These are phyloP conservation scores for Hippasteria phrygiana DNA, from an alignment of 53 echinoderm and acorn worm genomes.

Conservation along the genomic window DNA sequence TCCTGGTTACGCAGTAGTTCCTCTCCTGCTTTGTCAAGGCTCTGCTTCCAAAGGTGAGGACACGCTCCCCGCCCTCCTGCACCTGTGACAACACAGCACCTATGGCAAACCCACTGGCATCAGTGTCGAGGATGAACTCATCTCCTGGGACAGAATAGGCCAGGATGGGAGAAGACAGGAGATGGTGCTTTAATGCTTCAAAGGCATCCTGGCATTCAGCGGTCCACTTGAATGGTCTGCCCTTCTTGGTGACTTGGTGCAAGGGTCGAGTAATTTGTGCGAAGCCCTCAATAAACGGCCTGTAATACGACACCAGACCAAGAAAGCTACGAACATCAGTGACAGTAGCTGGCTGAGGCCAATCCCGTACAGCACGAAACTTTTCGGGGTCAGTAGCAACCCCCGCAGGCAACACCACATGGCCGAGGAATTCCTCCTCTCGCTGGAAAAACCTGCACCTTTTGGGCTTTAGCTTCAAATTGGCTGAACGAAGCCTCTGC, in stretches of 20 bases:
- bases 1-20: constrained; percentile 7
- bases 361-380: too few relatives aligned
- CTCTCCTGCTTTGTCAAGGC: constrained; percentile 1
- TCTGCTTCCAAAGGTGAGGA: neutral
- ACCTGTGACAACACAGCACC: constrained; percentile 11
- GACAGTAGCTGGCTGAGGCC: too few relatives aligned
- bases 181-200: neutral
- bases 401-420: too few relatives aligned
- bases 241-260: constrained; percentile 11
- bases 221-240: neutral
- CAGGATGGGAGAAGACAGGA: neutral
- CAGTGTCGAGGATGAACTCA: constrained; percentile 18
- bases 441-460: too few relatives aligned
- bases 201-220: constrained; percentile 22
- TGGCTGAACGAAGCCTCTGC: too few relatives aligned
- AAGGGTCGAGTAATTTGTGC: constrained; percentile 20
- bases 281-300: constrained; percentile 7
- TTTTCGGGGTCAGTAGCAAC: too few relatives aligned
- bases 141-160: neutral
- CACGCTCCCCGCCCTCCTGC: too few relatives aligned
- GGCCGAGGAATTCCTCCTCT: too few relatives aligned
- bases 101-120: neutral
- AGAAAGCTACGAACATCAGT: constrained; percentile 6
- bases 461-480: too few relatives aligned
- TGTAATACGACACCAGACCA: neutral